Evolutionary conservation across 2,888 invertebrate species (phyloP).

Genomic region (Leptinotarsa rubiginosa): DNA sequence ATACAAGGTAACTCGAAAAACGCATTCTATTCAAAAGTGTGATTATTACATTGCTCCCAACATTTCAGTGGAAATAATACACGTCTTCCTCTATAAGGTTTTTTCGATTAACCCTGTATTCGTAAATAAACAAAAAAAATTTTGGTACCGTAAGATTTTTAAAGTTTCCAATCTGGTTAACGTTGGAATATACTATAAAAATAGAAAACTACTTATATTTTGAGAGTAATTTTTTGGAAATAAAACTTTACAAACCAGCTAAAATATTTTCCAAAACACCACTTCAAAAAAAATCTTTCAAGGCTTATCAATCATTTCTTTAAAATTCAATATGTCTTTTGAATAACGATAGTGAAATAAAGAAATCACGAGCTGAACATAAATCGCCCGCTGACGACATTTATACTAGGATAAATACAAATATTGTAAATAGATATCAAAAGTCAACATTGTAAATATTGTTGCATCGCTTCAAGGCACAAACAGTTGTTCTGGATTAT

Average conservation of each 20-base stretch:
- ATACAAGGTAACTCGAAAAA: not conserved
- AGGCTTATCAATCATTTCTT: not conserved
- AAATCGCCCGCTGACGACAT: conserved; percentile 29
- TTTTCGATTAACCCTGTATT: no score
- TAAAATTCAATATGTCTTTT: not conserved
- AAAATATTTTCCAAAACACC: conserved; percentile 5
- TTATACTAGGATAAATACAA: conserved; percentile 33
- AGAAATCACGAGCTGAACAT: conserved; percentile 3
- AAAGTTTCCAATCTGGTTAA: not conserved
- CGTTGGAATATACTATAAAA: not conserved
- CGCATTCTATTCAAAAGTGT: not conserved
- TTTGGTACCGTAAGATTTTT: not conserved
- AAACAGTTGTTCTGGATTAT: conserved; percentile 30
- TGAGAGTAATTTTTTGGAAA: not conserved
- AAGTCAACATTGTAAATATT: conserved; percentile 34
- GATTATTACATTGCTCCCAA: no score
- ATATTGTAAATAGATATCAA: conserved; percentile 36
- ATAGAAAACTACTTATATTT: not conserved
- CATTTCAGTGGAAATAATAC: no score
- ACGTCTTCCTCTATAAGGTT: no score
- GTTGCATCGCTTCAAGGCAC: conserved; percentile 41
- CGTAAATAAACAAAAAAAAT: not conserved
- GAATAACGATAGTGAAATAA: not conserved
- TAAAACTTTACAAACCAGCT: not conserved
- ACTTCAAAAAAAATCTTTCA: not conserved